Base-by-base conservation (phyloP, 2,888 invertebrate species). In the Neoitamus cyanurus region DNA sequence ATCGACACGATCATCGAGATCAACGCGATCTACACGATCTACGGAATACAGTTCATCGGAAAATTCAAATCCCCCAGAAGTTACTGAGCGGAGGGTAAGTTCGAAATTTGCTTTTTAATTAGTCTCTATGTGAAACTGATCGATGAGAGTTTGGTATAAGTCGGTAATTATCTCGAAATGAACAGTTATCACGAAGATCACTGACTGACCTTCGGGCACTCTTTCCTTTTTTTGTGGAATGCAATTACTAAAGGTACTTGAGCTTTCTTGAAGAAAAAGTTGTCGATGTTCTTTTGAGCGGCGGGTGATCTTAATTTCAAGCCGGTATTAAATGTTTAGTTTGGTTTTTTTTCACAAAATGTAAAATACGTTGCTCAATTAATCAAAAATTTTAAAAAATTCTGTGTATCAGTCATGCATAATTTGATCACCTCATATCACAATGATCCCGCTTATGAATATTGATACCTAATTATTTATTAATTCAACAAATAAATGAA, bases 1-100 rank as follows among this genome's bases (percentile, higher is more conserved):
- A 88, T 89, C 3, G 37, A 88, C 2, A 15, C 48, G 48, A 48
- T 48, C 58, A 58, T 89, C 89, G 82, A 88, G 87, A 77, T 58
- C 58, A 25, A 58, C 11, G 25, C 2, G 58, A 25, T 58, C 58
- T 9, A 58, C 58, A 25, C 7, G 58, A 25, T 58, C 58, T 58
- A 58, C 58, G 9, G 58, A 25, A 20, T 58, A 58, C 9, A 58
- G 20, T 58, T 58, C 58, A 58, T 58, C 58, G 3, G 58, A 58
- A 3, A 25, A 58, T 25, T 7, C 20, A 58, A 58, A 7, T 88
- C 88, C 48, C 89, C 89, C 9, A 25, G 58, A 25, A 58, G 58
- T 42, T 31, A 77, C 25, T 34, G 77, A 82, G 7, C 48, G 42
- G 73, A 72, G 68, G 84, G 84, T 85, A 42, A 85, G 85, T 69